Conservation (phyloP, 2,113 vertebrate species). For the Pterophyllum scalare region DNA sequence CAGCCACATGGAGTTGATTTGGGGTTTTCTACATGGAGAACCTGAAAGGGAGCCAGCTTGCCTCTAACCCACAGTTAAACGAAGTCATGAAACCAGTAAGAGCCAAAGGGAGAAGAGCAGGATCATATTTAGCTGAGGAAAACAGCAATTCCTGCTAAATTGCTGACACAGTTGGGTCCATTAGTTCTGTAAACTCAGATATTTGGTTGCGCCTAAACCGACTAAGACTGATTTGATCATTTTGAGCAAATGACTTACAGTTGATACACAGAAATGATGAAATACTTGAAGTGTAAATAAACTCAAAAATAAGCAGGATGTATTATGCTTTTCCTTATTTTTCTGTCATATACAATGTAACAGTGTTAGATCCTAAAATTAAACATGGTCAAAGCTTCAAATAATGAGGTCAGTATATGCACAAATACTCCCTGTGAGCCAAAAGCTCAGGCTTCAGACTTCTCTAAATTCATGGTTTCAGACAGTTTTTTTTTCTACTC, state of each 20-base stretch:
- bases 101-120: conserved; percentile 8
- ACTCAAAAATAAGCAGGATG: neutral
- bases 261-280: neutral
- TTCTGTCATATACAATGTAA: too few species aligned
- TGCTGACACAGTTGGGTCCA: conserved; percentile 50
- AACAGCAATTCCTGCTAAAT: conserved; percentile 28
- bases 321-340: neutral
- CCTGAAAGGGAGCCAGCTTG: conserved; percentile 22
- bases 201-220: neutral
- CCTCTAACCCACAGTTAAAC: conserved; percentile 28
- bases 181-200: conserved; percentile 23
- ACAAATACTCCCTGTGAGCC: neutral
- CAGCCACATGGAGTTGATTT: conserved; percentile 74
- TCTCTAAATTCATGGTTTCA: neutral
- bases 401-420: neutral
- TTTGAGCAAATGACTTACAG: neutral
- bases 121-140: conserved; percentile 21
- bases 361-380: too few species aligned
- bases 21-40: conserved; percentile 63
- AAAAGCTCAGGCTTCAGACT: neutral
- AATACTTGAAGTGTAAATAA: neutral
- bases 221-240: neutral
- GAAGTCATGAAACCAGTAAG: conserved; percentile 31
- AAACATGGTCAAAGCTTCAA: neutral
- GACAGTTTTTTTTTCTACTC: neutral